Conservation (phyloP, 2,888 invertebrate species). For the Drosophila nr. perissopoda region DNA sequence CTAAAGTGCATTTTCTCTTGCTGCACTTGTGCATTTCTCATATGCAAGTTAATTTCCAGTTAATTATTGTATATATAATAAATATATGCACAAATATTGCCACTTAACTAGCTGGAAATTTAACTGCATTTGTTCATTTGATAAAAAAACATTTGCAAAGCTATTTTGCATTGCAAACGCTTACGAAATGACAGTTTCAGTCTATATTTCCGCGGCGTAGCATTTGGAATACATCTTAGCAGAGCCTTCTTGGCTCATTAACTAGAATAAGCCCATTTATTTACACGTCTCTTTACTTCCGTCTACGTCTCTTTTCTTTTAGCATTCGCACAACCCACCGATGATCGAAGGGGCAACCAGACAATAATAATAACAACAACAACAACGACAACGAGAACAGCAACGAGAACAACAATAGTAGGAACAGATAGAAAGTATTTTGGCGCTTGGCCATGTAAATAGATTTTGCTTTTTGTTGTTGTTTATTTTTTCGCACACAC, state of each 20-base stretch:
- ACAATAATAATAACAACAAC: conserved; percentile 23
- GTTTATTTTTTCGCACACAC: conserved; percentile 19
- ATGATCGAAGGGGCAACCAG: conserved; percentile 32
- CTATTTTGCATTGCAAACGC: not conserved
- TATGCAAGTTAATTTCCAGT: not conserved
- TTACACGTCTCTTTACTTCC: conserved; percentile 19
- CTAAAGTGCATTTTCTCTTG: too few relatives aligned
- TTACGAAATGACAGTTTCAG: not conserved
- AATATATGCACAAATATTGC: not conserved
- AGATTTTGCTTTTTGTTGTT: conserved; percentile 22
- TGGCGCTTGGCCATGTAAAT: conserved; percentile 73
- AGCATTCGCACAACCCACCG: conserved; percentile 46
- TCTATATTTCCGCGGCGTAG: conserved; percentile 1
- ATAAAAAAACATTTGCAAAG: not conserved
- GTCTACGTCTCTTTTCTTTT: conserved; percentile 4
- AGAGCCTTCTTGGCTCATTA: conserved; percentile 30
- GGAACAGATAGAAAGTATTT: conserved; percentile 48
- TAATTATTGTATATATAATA: not conserved
- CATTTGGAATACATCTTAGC: not conserved
- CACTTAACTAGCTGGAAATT: not conserved
- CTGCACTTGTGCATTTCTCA: not conserved
- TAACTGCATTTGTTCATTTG: not conserved
- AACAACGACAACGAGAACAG: conserved; percentile 7
- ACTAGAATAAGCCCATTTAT: conserved; percentile 45
- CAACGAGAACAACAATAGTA: conserved; percentile 24